Percentiles rank a stretch among this genome's conserved stretches.
Evolutionary conservation across 2,113 vertebrate species (phyloP).

Genomic region (Onychorhynchus coronatus): DNA sequence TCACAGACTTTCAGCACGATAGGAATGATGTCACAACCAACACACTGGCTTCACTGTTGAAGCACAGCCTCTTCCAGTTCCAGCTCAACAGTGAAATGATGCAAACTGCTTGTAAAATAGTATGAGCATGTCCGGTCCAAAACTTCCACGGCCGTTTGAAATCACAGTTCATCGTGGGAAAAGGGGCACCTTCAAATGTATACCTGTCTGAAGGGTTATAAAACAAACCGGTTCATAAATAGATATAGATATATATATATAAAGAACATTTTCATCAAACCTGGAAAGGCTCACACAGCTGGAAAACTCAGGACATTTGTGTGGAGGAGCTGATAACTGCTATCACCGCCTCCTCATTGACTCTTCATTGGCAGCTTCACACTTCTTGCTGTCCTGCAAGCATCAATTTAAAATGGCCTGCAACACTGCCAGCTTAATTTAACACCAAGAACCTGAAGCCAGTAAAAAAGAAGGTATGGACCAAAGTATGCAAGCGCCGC

Average conservation of each 20-base stretch:
- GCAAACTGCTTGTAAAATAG: not conserved
- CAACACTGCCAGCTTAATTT: slow-evolving; percentile 6
- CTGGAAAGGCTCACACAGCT: not conserved
- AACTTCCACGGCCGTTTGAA: not conserved
- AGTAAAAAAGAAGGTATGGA: not conserved
- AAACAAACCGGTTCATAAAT: not conserved
- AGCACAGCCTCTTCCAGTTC: not conserved
- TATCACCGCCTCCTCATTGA: slow-evolving; percentile 35
- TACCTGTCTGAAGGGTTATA: not conserved
- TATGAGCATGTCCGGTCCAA: not conserved
- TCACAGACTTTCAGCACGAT: not conserved
- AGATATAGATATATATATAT: too few species aligned
- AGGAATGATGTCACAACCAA: not conserved
- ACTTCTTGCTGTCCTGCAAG: slow-evolving; percentile 5
- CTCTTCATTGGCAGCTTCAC: slow-evolving; percentile 42
- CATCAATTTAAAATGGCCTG: slow-evolving; percentile 16
- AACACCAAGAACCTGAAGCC: not conserved
- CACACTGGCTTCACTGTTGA: not conserved
- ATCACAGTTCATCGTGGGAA: not conserved
- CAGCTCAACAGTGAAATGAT: not conserved
- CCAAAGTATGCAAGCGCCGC: not conserved
- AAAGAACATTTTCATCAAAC: not conserved
- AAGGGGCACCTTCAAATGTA: not conserved
- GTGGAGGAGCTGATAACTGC: slow-evolving; percentile 32
- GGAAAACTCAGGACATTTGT: not conserved